Evolutionary conservation across 2,113 vertebrate genomes (phyloP), one percentile per base, ranked within the genome.

Genomic region (Chaetura pelagica): DNA sequence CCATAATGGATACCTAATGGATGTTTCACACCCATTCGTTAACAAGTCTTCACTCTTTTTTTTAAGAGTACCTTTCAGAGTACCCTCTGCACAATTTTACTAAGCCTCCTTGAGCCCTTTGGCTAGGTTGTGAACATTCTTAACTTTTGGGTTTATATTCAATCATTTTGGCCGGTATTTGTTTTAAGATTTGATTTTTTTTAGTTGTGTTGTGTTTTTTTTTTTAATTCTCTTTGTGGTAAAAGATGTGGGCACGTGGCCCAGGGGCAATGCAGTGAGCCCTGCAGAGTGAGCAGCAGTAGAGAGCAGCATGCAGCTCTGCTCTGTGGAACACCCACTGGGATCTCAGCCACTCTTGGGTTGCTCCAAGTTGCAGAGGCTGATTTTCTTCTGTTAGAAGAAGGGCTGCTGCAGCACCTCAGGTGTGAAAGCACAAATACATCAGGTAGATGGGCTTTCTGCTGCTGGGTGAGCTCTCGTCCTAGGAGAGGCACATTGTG

Each of bases 271-370:
- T 73, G 44, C 67, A 96, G 67, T 73, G 32, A 54, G 73, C 26
- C 35, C 67, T 87, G 84, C 74, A 85, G 79, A 96, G 94, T 91
- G 90, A 96, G 89, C 83, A 68, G 93, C 18, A 78, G 79, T 4
- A 84, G 75, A 24, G 72, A 83, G 20, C 32, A 67, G 20, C 54
- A 12, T 44, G 35, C 62, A n/a, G 7, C 21, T 66, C 21, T 2
- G 2, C 55, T 82, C 30, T 63, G 3, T 58, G 15, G 62, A 54
- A n/a, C 38, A 38, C 23, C 26, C 75, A 5, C 77, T 48, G 17
- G 6, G 83, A 35, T 29, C 68, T 71, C 72, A 82, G 67, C 42
- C 66, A 5, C 78, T 44, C 75, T 5, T 15, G 8, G 49, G 23
- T 59, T 80, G 24, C 38, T 29, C 27, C 59, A 18, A 80, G 72